Percentiles rank a stretch among this genome's conserved stretches.
These are phyloP conservation scores for Indicator indicator DNA, from an alignment of 2,113 vertebrate genomes.

Conservation along the genomic window DNA sequence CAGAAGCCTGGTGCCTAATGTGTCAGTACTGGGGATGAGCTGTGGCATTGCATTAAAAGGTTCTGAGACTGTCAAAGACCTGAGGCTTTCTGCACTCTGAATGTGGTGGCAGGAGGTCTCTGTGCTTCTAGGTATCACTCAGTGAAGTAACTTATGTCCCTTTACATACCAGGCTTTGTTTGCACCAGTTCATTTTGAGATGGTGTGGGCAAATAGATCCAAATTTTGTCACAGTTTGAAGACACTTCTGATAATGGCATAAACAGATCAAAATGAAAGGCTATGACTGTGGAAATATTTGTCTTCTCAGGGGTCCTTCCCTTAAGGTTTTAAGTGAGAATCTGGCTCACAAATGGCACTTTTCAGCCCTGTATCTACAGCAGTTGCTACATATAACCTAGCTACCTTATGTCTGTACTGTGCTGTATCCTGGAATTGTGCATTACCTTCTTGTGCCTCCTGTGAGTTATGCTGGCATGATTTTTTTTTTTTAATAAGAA, in stretches of 20 bases:
- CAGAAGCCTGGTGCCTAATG: not conserved
- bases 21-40: not conserved
- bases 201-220: not conserved
- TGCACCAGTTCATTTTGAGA: not conserved
- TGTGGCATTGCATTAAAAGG: not conserved
- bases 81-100: not conserved
- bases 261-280: not conserved
- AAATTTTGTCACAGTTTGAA: not conserved
- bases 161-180: not conserved
- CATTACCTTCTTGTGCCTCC: not conserved
- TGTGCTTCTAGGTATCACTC: not conserved
- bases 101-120: not conserved
- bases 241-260: not conserved
- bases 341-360: not conserved
- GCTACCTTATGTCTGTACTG: not conserved
- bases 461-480: not conserved
- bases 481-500: not conserved
- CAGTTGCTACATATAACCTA: not conserved
- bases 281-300: not conserved
- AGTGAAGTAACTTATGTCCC: not conserved
- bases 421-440: not conserved
- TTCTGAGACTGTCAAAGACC: not conserved
- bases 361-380: not conserved
- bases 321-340: not conserved
- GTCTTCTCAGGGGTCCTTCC: not conserved